Base-by-base conservation (phyloP, 2,888 invertebrate species). In the Stictocephala bisonia region DNA sequence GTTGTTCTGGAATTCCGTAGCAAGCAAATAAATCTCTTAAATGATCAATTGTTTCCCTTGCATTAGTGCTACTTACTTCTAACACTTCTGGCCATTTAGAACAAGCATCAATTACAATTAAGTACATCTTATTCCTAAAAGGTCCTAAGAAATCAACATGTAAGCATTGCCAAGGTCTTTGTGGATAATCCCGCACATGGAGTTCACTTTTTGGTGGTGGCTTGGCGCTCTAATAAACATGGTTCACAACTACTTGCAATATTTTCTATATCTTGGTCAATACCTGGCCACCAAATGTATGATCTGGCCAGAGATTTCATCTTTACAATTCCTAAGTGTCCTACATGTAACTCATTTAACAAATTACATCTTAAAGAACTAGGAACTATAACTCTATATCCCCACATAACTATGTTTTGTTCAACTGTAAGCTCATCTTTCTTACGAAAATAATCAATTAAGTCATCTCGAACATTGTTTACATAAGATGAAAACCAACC, bases 331-430 rank as follows among this genome's bases (percentile, higher is more conserved):
- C 80, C 80, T 60, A 79, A 48, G 69, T 80, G 80, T 20, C 74
- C 66, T 22, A 48, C 26, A 76, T 81, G 79, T 26, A 80, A 60
- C 64, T 80, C 78, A 9, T 76, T 41, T 11, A 81, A 56, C 11
- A 80, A 22, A 11, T 6, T 11, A 48, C 75, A 56, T 24, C n/a
- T n/a, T n/a, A n/a, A n/a, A n/a, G n/a, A n/a, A n/a, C n/a, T n/a
- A n/a, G 81, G 80, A 70, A 81, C 77, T 0, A 81, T 71, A 4
- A 80, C 73, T 48, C 80, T 68, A 50, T 80, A 74, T 9, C 78
- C 78, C 79, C 79, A 79, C 44, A 81, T 29, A 9, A 74, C 4
- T 2, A 60, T 20, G 15, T 67, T 71, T 18, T 48, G 41, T 24
- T 74, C 72, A 6, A 68, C 35, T 15, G 40, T 31, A n/a, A 76